Conservation (phyloP, 2,113 vertebrate genomes). For the Cromileptes altivelis region DNA sequence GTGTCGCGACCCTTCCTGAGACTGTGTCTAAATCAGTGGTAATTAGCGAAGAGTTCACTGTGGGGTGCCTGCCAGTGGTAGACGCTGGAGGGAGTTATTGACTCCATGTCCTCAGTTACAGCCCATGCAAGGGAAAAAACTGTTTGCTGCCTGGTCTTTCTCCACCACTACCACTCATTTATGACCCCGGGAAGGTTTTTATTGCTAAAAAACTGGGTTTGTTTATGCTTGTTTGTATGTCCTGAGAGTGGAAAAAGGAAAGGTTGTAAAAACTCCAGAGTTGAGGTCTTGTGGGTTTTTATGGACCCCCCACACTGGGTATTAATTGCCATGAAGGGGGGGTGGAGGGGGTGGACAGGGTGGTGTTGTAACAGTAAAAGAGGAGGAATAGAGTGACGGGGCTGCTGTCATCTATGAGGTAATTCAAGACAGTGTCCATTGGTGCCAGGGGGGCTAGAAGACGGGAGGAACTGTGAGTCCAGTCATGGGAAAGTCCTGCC, state of each 20-base stretch:
- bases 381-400: conserved; percentile 48
- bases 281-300: conserved; percentile 66
- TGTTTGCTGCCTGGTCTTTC: conserved; percentile 69
- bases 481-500: conserved; percentile 71
- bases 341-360: not conserved
- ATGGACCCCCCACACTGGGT: conserved; percentile 69
- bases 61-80: conserved; percentile 80
- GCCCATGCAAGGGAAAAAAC: conserved; percentile 54
- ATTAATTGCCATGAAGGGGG: conserved; percentile 75
- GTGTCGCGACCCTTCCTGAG: conserved; percentile 77
- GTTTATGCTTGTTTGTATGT: conserved; percentile 80
- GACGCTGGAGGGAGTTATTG: conserved; percentile 83
- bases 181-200: conserved; percentile 72
- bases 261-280: conserved; percentile 69
- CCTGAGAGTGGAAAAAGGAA: conserved; percentile 65
- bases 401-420: conserved; percentile 72
- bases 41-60: conserved; percentile 83
- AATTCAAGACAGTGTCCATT: conserved; percentile 69
- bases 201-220: conserved; percentile 72
- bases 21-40: conserved; percentile 82
- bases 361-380: conserved; percentile 48
- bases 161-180: conserved; percentile 72
- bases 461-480: conserved; percentile 34
- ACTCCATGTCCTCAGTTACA: conserved; percentile 78
- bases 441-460: conserved; percentile 58